Evolutionary conservation across 92 coral and sea anemone species (phyloP), one percentile per base, ranked within the genome.

Genomic region (Umimayanthus chanpuru): DNA sequence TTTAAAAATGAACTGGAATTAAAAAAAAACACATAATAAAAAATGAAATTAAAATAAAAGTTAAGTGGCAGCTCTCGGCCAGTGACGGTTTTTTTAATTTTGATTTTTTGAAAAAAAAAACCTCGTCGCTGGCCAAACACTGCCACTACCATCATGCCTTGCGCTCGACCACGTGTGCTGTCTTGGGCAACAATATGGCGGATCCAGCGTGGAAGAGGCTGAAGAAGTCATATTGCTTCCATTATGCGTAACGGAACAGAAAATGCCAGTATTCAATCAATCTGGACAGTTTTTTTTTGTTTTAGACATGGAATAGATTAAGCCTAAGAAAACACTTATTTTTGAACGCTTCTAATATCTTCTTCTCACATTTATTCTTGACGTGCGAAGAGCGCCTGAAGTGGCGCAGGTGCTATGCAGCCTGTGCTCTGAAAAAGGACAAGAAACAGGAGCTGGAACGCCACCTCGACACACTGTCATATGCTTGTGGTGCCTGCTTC

Each of bases 81-180:
- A 88, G 81, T 44, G 88, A 72, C 70, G 55, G 61, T 23, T 2
- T 9, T 41, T 36, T 79, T 80, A 87, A 87, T 36, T 49, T 41
- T 38, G 78, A 30, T 41, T 73, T 47, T 71, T 50, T 77, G 65
- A 76, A 25, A 66, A 68, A 88, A 88, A 88, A 88, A 88, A 71
- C n/a, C n/a, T 43, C 56, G 78, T 80, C 55, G 53, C 79, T 80
- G 90, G 90, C 80, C 90, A 53, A 84, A 76, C 79, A 76, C 88
- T 89, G 85, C 92, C 92, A 85, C 85, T 85, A 83, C 89, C 89
- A 77, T 76, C 89, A 89, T 89, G 89, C 92, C 71, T 76, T 89
- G 88, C 65, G 80, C 80, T 53, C 66, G 82, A 65, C 84, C 92
- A 43, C 88, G 75, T 89, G 88, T 65, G 58, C 65, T 87, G 43